Evolutionary conservation across 2,797 vertebrate genomes (phyloP).

Genomic region (Pseudochirops corinnae): DNA sequence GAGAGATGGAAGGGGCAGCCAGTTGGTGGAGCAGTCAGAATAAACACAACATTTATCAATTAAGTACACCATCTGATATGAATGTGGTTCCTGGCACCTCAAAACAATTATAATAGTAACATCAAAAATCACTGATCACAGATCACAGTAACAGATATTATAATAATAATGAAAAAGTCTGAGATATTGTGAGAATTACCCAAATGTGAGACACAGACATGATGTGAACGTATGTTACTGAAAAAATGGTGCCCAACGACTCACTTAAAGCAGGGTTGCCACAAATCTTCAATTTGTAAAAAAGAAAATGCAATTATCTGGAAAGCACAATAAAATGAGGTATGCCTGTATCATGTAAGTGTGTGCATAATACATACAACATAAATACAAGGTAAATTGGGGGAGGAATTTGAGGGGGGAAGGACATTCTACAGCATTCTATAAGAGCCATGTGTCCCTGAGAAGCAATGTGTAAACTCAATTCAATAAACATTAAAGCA

Average conservation of each 20-base stretch:
- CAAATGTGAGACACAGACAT: neutral
- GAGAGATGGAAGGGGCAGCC: neutral
- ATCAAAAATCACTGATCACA: neutral
- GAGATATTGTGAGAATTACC: neutral
- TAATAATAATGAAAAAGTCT: neutral
- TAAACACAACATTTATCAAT: neutral
- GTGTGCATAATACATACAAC: neutral
- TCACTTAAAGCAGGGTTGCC: neutral
- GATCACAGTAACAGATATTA: neutral
- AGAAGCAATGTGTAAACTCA: neutral
- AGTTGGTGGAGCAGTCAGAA: neutral
- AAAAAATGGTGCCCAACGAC: neutral
- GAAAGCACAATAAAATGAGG: neutral
- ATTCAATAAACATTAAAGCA: neutral
- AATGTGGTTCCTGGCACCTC: accelerated
- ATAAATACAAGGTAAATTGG: neutral
- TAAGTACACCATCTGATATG: neutral
- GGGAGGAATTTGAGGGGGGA: too few relatives aligned
- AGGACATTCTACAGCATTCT: neutral
- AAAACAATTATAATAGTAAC: neutral
- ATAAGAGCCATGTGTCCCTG: neutral
- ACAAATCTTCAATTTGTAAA: neutral
- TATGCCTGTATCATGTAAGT: neutral
- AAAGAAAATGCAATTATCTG: neutral
- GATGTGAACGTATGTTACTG: neutral